Conservation (phyloP, 2,113 vertebrate species). For the Sakesphorus luctuosus region DNA sequence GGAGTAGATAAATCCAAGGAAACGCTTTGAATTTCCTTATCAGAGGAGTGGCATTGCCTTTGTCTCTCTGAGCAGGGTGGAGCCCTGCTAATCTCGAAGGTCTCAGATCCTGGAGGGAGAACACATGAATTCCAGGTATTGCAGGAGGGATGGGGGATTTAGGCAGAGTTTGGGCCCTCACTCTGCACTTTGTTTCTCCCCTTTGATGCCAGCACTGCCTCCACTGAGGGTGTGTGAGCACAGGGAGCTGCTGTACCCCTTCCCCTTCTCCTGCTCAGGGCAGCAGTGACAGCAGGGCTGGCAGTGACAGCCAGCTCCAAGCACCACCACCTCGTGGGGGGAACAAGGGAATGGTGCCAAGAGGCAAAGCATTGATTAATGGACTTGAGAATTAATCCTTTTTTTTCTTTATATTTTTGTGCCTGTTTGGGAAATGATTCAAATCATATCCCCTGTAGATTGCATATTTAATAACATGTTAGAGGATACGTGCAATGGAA, state of each 20-base stretch:
- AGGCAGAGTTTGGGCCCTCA: fast-evolving
- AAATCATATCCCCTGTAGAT: background rate
- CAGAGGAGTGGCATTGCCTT: conserved; percentile 5
- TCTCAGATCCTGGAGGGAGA: background rate
- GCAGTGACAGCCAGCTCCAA: background rate
- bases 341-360: background rate
- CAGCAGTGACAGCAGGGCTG: background rate
- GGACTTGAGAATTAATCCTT: background rate
- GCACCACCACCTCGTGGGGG: background rate
- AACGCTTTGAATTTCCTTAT: conserved; percentile 13
- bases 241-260: background rate
- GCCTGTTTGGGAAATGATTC: background rate
- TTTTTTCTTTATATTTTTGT: background rate
- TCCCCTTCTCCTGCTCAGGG: background rate
- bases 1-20: conserved; percentile 30
- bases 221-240: fast-evolving
- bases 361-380: background rate
- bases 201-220: background rate
- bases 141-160: background rate
- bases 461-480: background rate
- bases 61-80: background rate
- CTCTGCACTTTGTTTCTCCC: background rate
- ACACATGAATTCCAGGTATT: background rate
- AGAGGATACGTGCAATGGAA: background rate
- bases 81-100: background rate